These are phyloP conservation scores for Cyanoderma ruficeps DNA, from an alignment of 2,113 vertebrate genomes.

Conservation along the genomic window DNA sequence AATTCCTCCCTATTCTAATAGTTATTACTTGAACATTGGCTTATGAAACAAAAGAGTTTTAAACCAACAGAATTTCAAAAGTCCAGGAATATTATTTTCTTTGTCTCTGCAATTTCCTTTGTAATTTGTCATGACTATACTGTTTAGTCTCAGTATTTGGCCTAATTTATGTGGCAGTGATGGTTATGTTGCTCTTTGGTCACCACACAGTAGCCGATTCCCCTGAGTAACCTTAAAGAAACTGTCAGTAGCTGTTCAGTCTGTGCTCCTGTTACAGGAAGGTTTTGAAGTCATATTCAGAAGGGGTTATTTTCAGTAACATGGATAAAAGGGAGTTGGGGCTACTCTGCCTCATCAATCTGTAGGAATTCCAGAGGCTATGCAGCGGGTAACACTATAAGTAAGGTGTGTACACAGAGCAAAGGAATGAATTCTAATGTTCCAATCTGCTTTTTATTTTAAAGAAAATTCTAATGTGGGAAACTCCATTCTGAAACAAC, in stretches of 20 bases:
- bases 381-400: not conserved
- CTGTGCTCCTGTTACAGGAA: not conserved
- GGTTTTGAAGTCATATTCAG: not conserved
- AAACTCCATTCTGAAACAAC: not conserved
- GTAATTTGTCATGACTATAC: not conserved
- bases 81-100: not conserved
- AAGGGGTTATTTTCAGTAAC: not conserved
- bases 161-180: not conserved
- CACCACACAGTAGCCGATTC: rapidly evolving
- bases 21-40: not conserved
- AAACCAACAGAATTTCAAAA: not conserved
- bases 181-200: not conserved
- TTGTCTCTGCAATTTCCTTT: not conserved
- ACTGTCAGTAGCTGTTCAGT: not conserved
- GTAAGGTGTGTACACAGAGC: too few relatives aligned
- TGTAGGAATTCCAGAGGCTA: not conserved
- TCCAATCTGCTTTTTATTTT: not conserved
- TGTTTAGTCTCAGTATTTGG: not conserved
- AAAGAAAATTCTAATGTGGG: not conserved
- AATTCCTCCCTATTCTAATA: not conserved
- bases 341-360: not conserved
- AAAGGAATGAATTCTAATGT: not conserved
- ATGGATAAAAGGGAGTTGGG: not conserved
- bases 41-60: not conserved
- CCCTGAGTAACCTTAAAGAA: not conserved